phyloP scores from a whole-genome alignment of 2,888 invertebrate genomes.

The Panorpa germanica region DNA sequence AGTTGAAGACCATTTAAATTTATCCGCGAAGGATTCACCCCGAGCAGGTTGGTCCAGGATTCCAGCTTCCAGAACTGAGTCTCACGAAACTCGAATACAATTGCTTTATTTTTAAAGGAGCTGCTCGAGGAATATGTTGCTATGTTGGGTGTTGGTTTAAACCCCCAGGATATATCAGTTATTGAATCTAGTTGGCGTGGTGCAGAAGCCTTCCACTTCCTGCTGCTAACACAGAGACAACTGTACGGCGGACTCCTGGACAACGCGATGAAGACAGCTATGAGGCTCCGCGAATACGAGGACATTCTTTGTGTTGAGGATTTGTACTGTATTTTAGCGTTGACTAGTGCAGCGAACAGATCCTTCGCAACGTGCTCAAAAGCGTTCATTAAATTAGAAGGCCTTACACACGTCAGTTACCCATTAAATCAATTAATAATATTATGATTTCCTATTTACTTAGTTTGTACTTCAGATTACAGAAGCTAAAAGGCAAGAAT shows the following conservation, averaged over 20 bases:
- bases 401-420: no score
- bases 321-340: conserved; percentile 47
- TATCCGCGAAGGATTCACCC: no score
- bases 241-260: conserved; percentile 55
- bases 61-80: no score
- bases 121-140: no score
- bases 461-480: no score
- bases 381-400: conserved; percentile 87
- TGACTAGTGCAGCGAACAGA: conserved; percentile 40
- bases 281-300: conserved; percentile 51
- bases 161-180: conserved; percentile 32
- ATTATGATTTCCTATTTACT: no score
- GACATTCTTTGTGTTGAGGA: conserved; percentile 53
- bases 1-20: conserved; percentile 47
- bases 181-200: conserved; percentile 67
- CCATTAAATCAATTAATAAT: no score
- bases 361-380: conserved; percentile 68
- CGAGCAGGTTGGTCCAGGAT: no score
- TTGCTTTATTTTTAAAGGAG: no score
- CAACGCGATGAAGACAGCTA: conserved; percentile 56
- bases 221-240: conserved; percentile 60
- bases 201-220: conserved; percentile 73
- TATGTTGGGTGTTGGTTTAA: no score
- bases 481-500: conserved; percentile 29
- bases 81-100: no score